A percentile compares a stretch with the other conserved stretches of the same genome.
phyloP scores from a whole-genome alignment of 2,888 invertebrate species.

The Melipona bicolor region DNA sequence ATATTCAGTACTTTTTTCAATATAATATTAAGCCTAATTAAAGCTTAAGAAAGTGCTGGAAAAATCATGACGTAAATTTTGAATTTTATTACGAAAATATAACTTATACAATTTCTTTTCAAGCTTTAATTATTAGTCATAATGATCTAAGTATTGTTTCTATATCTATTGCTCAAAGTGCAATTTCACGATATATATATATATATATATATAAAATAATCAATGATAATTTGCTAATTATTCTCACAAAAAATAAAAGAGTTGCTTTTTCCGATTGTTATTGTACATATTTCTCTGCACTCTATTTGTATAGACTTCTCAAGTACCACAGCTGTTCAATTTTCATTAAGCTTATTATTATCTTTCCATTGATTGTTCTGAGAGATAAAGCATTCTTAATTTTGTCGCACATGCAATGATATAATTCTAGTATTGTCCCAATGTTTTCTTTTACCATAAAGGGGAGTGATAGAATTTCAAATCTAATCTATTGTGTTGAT shows the following conservation, averaged over 20 bases:
- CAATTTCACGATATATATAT: not conserved
- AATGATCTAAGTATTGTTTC: not conserved
- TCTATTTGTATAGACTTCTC: not conserved
- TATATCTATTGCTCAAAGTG: not conserved
- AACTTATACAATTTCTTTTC: not conserved
- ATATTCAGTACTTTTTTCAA: not conserved
- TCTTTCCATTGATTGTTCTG: not conserved
- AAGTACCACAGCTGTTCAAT: not conserved
- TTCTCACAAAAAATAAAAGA: not conserved
- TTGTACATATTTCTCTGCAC: not conserved
- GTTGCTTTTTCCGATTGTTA: not conserved
- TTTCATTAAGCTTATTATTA: constrained; percentile 23
- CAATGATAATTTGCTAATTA: constrained; percentile 8
- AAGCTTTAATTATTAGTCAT: not conserved
- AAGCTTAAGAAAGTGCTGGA: not conserved
- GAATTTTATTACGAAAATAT: not conserved
- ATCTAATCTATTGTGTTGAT: constrained; percentile 87
- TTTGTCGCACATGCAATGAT: constrained; percentile 24
- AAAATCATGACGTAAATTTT: not conserved
- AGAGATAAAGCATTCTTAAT: constrained; percentile 13
- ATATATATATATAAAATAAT: too few relatives aligned
- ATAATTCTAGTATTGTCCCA: constrained; percentile 6
- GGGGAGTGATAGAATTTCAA: constrained; percentile 92
- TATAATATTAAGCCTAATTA: not conserved
- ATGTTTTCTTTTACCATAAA: constrained; percentile 87